Evolutionary conservation across 2,888 invertebrate species (phyloP).

Genomic region (Apamea crenata): DNA sequence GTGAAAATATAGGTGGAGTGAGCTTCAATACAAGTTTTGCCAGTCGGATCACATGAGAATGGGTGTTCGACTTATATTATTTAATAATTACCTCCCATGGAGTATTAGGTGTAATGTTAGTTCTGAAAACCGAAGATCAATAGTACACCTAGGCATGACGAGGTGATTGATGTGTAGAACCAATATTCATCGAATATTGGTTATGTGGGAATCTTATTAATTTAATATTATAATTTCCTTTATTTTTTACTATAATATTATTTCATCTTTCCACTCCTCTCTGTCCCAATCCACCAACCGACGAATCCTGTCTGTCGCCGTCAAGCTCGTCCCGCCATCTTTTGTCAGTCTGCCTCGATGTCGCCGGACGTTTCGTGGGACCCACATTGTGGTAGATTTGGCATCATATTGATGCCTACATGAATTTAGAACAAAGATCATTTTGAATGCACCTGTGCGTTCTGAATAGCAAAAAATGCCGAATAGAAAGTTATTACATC

Average conservation of each 20-base stretch:
- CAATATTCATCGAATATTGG: no score
- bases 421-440: background rate
- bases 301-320: background rate
- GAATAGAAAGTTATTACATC: background rate
- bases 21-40: background rate
- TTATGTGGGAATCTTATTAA: no score
- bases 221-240: no score
- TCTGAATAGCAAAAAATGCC: background rate
- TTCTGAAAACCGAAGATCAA: background rate
- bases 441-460: background rate
- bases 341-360: no score
- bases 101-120: background rate
- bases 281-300: no score
- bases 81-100: background rate
- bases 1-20: background rate
- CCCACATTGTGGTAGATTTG: background rate
- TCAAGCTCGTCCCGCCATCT: no score
- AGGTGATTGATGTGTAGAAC: no score
- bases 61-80: background rate
- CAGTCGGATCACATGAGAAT: background rate
- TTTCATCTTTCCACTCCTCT: background rate
- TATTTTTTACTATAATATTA: no score
- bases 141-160: background rate
- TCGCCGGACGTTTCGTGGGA: background rate
- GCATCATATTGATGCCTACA: background rate